Evolutionary conservation across 2,113 vertebrate species (phyloP).

Genomic region (Monarcha castaneiventris): DNA sequence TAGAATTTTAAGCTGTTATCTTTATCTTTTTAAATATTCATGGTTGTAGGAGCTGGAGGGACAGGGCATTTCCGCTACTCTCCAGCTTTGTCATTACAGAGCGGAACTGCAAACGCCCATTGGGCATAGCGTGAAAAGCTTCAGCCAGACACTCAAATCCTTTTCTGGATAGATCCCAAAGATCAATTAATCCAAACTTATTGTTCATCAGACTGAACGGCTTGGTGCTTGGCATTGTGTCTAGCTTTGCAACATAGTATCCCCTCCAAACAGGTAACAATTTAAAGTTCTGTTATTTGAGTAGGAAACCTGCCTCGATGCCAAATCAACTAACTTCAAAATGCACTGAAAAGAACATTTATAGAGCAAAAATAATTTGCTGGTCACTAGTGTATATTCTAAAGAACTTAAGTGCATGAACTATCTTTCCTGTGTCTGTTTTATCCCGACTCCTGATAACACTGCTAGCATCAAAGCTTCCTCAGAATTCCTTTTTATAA

Average conservation of each 20-base stretch:
- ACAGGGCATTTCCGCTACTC: not conserved
- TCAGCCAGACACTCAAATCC: conserved; percentile 44
- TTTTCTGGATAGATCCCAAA: conserved; percentile 36
- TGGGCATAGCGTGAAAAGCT: not conserved
- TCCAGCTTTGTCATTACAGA: conserved; percentile 14
- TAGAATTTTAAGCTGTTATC: conserved; percentile 15
- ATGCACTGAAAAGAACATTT: not conserved
- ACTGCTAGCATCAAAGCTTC: not conserved
- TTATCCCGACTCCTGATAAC: not conserved
- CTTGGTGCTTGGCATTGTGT: not conserved
- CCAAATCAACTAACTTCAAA: not conserved
- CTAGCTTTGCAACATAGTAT: not conserved
- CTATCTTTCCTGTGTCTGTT: not conserved
- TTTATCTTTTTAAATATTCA: not conserved
- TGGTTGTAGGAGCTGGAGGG: not conserved
- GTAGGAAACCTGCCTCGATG: not conserved
- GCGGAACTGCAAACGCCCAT: not conserved
- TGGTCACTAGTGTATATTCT: not conserved
- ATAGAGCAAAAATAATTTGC: not conserved
- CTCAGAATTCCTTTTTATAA: not conserved
- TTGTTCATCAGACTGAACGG: conserved; percentile 28
- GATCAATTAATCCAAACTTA: conserved; percentile 38
- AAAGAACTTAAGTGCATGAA: not conserved
- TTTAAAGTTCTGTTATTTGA: not conserved
- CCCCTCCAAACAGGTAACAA: not conserved